Evolutionary conservation across 2,113 vertebrate genomes (phyloP), one percentile per base, ranked within the genome.

Genomic region (Eulemur macaco): DNA sequence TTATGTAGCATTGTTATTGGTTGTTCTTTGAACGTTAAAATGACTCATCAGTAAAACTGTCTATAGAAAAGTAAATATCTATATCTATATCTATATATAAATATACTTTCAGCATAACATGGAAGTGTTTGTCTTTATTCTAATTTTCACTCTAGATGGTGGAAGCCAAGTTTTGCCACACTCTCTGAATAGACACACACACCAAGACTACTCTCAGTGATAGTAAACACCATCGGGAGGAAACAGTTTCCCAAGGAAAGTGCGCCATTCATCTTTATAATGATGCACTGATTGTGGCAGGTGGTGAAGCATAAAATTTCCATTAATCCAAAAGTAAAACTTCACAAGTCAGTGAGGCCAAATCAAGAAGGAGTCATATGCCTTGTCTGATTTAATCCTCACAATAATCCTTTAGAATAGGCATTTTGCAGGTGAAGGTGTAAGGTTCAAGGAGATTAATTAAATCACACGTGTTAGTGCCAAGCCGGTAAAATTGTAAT

Each of bases 41-140:
- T 96, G 93, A 92, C 54, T 96, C 86, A 95, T 92, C 73, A 27
- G 91, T 94, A 83, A 91, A 94, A 89, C 50, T 93, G 81, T 97
- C 94, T 96, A 92, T 74, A 95, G 86, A 94, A 90, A 90, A 96
- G 91, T 96, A 86, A 98, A 97, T 94, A 88, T 93, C 86, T 97
- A 94, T 97, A 95, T 95, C 94, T 96, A 83, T 95, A 96, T 58
- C 6, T 95, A 77, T 94, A 77, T 94, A 95, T 96, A 97, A 97
- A 97, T 97, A 95, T 97, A 96, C 94, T 97, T 98, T 97, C 86
- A 85, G 95, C 95, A 96, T 90, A 97, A 87, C 58, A 95, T 34
- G 25, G 21, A 56, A 52, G 56, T 93, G 82, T 81, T 42, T 92
- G 96, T 97, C 89, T 97, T 97, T 78, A 86, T 94, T 95, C 63